These are phyloP conservation scores for Monodelphis domestica DNA, from an alignment of 2,797 vertebrate genomes.

Conservation along the genomic window DNA sequence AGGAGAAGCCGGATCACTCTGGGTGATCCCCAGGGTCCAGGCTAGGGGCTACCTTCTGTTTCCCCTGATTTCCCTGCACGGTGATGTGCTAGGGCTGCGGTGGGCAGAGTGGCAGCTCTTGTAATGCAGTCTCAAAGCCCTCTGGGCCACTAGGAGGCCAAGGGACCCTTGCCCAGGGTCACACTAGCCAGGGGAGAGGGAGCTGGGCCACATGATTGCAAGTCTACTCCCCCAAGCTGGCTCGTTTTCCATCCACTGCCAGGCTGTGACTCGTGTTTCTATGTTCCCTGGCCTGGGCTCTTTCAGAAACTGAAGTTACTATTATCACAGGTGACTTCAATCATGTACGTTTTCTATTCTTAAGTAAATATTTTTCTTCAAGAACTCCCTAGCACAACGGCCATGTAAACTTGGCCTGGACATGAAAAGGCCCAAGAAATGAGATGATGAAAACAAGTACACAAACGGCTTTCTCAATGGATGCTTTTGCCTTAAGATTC, in stretches of 20 bases:
- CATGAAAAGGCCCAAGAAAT: background rate
- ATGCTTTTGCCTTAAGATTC: too few relatives aligned
- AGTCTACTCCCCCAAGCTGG: too few relatives aligned
- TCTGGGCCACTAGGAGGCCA: too few relatives aligned
- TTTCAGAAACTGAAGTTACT: conserved; percentile 31
- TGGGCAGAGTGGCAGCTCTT: background rate
- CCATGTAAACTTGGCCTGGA: background rate
- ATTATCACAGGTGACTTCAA: conserved; percentile 22
- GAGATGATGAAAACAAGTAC: background rate
- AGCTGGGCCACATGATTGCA: too few relatives aligned
- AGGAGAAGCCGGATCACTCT: conserved; percentile 37
- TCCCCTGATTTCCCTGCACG: background rate
- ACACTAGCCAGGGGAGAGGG: too few relatives aligned
- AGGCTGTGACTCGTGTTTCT: background rate
- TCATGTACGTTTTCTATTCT: conserved; percentile 32
- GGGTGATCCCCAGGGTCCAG: background rate
- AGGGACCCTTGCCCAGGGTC: too few relatives aligned
- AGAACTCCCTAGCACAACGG: background rate
- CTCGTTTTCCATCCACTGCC: background rate
- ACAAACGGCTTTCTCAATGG: conserved; percentile 8
- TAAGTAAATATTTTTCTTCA: conserved; percentile 54
- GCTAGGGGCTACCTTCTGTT: too few relatives aligned
- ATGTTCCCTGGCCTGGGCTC: background rate
- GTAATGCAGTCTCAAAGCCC: background rate
- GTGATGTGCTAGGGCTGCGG: background rate